These are phyloP conservation scores for Apamea crenata DNA, from an alignment of 2,888 invertebrate genomes.

Conservation along the genomic window DNA sequence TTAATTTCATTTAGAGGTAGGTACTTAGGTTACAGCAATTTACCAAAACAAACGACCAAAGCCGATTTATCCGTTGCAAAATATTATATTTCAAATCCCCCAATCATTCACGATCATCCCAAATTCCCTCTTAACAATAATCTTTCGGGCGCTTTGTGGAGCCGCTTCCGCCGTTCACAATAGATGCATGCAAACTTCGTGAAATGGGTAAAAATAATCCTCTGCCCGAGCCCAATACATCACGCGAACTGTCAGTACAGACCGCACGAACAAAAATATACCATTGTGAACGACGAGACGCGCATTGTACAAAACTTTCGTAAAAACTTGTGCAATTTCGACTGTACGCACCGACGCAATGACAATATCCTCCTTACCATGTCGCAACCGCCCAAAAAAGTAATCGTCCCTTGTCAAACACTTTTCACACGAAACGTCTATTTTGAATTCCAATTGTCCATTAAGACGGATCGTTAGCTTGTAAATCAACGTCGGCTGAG, in stretches of 20 bases:
- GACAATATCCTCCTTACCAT: slow-evolving; percentile 59
- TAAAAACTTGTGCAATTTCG: slow-evolving; percentile 89
- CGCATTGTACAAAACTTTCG: slow-evolving; percentile 87
- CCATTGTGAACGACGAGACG: slow-evolving; percentile 84
- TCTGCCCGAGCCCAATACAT: slow-evolving; percentile 88
- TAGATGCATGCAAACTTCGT: slow-evolving; percentile 89
- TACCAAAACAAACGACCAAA: slow-evolving; percentile 60
- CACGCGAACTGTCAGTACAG: slow-evolving; percentile 88
- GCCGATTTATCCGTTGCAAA: slow-evolving; percentile 69
- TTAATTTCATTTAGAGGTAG: background rate
- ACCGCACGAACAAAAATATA: slow-evolving; percentile 90
- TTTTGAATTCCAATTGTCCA: slow-evolving; percentile 72
- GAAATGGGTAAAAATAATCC: slow-evolving; percentile 90
- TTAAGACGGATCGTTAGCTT: slow-evolving; percentile 70
- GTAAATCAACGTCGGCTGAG: slow-evolving; percentile 76
- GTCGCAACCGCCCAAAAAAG: slow-evolving; percentile 70
- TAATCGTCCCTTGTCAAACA: slow-evolving; percentile 66
- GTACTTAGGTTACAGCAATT: slow-evolving; percentile 31
- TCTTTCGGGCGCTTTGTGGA: slow-evolving; percentile 84
- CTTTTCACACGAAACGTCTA: slow-evolving; percentile 73
- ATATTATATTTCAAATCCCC: slow-evolving; percentile 81
- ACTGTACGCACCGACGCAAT: slow-evolving; percentile 80
- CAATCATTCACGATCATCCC: slow-evolving; percentile 81
- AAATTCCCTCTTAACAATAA: slow-evolving; percentile 83
- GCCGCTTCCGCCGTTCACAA: slow-evolving; percentile 88